phyloP scores from a whole-genome alignment of 2,888 invertebrate genomes.

The Brachypterus glaber region DNA sequence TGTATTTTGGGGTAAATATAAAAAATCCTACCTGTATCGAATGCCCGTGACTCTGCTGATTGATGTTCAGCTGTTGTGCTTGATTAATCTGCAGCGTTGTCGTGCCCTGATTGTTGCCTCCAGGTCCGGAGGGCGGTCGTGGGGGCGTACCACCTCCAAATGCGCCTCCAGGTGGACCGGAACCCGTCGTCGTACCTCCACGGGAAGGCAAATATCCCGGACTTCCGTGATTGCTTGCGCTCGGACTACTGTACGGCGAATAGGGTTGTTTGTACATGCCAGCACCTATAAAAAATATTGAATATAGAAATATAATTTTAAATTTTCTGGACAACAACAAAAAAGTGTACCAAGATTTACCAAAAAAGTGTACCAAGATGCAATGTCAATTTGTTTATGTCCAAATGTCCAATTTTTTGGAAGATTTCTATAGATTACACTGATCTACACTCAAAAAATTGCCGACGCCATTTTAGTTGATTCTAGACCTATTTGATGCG shows the following conservation, averaged over 20 bases:
- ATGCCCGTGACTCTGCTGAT: slow-evolving; percentile 61
- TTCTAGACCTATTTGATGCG: too few relatives aligned
- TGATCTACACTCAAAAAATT: too few relatives aligned
- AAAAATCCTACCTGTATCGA: slow-evolving; percentile 63
- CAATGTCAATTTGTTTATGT: too few relatives aligned
- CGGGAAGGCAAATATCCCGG: slow-evolving; percentile 41
- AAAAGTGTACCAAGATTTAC: too few relatives aligned
- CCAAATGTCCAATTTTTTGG: too few relatives aligned
- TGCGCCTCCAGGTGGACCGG: slow-evolving; percentile 27
- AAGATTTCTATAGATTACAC: too few relatives aligned
- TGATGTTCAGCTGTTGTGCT: slow-evolving; percentile 79
- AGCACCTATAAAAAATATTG: too few relatives aligned
- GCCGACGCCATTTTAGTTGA: too few relatives aligned
- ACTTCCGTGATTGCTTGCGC: slow-evolving; percentile 50
- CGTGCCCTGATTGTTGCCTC: slow-evolving; percentile 35
- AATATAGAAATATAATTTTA: too few relatives aligned
- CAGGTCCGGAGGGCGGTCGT: slow-evolving; percentile 47
- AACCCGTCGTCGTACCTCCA: slow-evolving; percentile 22
- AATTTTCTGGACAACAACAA: too few relatives aligned
- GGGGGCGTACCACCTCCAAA: slow-evolving; percentile 40
- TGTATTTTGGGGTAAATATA: too few relatives aligned
- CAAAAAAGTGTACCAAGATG: too few relatives aligned
- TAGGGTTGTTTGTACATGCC: slow-evolving; percentile 50
- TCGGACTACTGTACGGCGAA: slow-evolving; percentile 57
- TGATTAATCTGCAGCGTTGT: slow-evolving; percentile 74